Base-by-base conservation (phyloP, 2,113 vertebrate genomes). In the Ictalurus punctatus region DNA sequence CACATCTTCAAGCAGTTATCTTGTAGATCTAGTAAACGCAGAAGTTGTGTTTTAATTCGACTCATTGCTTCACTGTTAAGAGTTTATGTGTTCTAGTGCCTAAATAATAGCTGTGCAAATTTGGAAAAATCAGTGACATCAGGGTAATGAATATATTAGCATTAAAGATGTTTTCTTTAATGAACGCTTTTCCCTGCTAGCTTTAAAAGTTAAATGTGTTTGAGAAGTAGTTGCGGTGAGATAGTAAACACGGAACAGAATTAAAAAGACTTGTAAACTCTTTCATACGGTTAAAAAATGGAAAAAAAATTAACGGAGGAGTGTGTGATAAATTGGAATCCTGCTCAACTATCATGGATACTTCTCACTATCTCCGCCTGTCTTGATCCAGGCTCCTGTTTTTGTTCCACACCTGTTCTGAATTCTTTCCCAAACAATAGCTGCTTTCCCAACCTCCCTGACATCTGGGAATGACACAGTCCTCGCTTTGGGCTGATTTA, bases 401-500 rank as follows among this genome's bases (percentile, higher is more conserved):
- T 84, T 56, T 54, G 44, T 81, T 83, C 89, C 89, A 94, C 95
- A 96, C 95, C 95, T 96, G 95, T 95, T 93, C 69, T 61, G 67
- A 91, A 92, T 86, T 92, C 93, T 93, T 93, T 93, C 89, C 91
- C 86, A 92, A 94, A 94, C 92, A 94, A 93, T 85, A 81, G 71
- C 54, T 40, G 90, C 90, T 93, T 94, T 94, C 92, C 94, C 61
- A 67, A 52, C 89, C 86, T 89, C 79, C 52, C 78, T 2, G 87
- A 94, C 95, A 95, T 95, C 94, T 95, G 95, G 94, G 94, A 95
- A 94, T 93, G 81, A 84, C 58, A 88, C 85, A 89, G 52, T 44
- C 23, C 10, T 58, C 30, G 17, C 67, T 88, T 83, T 82, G 67
- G 74, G 90, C 73, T 89, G 90, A 94, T 95, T 94, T 94, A 95